Evolutionary conservation across 2,113 vertebrate genomes (phyloP).

Genomic region (Poeciliopsis turrubarensis): DNA sequence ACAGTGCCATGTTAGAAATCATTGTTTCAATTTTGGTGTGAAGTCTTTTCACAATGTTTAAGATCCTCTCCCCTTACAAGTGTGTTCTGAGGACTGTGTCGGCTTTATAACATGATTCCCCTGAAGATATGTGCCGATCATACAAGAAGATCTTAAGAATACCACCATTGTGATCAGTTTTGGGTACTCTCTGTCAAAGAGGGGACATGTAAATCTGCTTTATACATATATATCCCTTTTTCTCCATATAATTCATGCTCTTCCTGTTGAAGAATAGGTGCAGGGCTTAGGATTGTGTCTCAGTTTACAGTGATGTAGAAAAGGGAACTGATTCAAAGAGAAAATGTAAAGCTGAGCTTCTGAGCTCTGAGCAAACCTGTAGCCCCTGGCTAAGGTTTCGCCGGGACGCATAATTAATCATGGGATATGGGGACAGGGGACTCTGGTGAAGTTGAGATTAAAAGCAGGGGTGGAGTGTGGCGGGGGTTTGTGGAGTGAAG

Average conservation of each 20-base stretch:
- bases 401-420: conserved; percentile 61
- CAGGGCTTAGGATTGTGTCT: conserved; percentile 32
- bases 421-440: conserved; percentile 51
- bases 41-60: conserved; percentile 35
- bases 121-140: conserved; percentile 35
- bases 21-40: conserved; percentile 14
- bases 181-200: conserved; percentile 33
- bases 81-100: conserved; percentile 26
- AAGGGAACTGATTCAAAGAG: conserved; percentile 19
- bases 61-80: conserved; percentile 37
- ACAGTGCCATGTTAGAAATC: conserved; percentile 22
- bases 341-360: conserved; percentile 34
- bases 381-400: conserved; percentile 57
- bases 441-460: conserved; percentile 57
- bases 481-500: conserved; percentile 8
- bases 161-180: conserved; percentile 27
- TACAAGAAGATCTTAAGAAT: conserved; percentile 49
- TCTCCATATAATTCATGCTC: conserved; percentile 37
- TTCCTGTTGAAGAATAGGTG: conserved; percentile 33
- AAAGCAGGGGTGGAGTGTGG: conserved; percentile 36
- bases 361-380: conserved; percentile 52
- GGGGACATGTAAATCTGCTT: conserved; percentile 39
- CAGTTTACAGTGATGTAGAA: conserved; percentile 47
- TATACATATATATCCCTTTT: neutral
- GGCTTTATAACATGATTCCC: conserved; percentile 43